Evolutionary conservation across 2,888 invertebrate species (phyloP), one percentile per base, ranked within the genome.

Genomic region (Melitaea athalia): DNA sequence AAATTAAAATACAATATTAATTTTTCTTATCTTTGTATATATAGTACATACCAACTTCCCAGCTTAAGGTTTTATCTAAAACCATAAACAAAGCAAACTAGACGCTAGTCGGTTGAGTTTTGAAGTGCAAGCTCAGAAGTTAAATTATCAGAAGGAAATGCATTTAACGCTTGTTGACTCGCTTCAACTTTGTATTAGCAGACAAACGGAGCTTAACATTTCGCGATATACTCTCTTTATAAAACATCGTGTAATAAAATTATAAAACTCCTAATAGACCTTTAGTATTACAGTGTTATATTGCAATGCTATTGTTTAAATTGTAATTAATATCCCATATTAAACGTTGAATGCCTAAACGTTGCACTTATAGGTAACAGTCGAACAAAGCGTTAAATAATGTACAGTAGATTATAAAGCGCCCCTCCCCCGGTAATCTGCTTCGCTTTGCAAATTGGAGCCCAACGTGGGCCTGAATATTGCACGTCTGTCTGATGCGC

Each of bases 401-500:
- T 76, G 71, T 63, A 75, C 52, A 63, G 50, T 38, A 67, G 71
- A 65, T 63, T 64, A 64, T 64, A 64, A 67, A 59, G 38, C 15
- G 38, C 42, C 38, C 59, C 42, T 62, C 64, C 65, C 42, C 68
- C 73, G 68, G 68, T 75, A 75, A 79, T 76, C 76, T 70, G 73
- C 63, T 72, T 60, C 68, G 74, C 70, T 71, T 76, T 73, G 74
- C 75, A 72, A 67, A 70, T 71, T 69, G 69, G 69, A 60, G 74
- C 72, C 73, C 76, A 68, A 49, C 72, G 71, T 68, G 76, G 66
- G 69, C 60, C 64, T 78, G 75, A 75, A 78, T 78, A 76, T 76
- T 78, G 72, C 71, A 78, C 68, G 73, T 64, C 69, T 52, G 71
- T 68, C 72, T 71, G 71, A 64, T 69, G 70, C 67, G 68, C 53